These are phyloP conservation scores for Calcarius lapponicus DNA, from an alignment of 2,797 vertebrate species.

Conservation along the genomic window DNA sequence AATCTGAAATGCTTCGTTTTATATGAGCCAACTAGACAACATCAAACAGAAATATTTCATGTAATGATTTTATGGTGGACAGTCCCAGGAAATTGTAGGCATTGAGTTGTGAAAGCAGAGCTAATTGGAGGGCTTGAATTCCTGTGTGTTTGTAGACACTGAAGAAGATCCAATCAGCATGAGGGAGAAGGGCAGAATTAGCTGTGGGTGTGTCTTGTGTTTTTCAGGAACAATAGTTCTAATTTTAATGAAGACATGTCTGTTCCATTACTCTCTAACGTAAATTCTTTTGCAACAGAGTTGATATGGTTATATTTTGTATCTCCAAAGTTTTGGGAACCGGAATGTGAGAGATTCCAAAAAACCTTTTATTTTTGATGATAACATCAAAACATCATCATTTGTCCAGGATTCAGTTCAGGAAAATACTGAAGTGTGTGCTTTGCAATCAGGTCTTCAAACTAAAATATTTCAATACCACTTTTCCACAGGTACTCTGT, in stretches of 20 bases:
- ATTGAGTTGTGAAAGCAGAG: neutral
- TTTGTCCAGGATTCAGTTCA: neutral
- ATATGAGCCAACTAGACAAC: neutral
- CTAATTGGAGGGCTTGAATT: neutral
- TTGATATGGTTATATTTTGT: neutral
- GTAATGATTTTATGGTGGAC: neutral
- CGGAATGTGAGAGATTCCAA: neutral
- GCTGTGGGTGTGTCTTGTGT: neutral
- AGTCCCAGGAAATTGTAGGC: neutral
- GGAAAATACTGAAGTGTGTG: neutral
- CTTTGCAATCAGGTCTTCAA: neutral
- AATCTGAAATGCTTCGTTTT: neutral
- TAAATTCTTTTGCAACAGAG: neutral
- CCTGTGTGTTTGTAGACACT: neutral
- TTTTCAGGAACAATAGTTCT: neutral
- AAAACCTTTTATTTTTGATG: neutral
- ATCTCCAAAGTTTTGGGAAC: neutral
- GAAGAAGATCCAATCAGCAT: neutral
- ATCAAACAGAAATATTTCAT: neutral
- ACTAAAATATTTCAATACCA: neutral
- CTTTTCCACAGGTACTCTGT: neutral
- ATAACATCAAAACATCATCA: neutral
- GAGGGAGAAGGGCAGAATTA: neutral
- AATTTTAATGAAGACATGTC: neutral
- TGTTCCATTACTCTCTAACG: neutral